Evolutionary conservation across 2,113 vertebrate genomes (phyloP), one percentile per base, ranked within the genome.

Genomic region (Ptychochromis oligacanthus): DNA sequence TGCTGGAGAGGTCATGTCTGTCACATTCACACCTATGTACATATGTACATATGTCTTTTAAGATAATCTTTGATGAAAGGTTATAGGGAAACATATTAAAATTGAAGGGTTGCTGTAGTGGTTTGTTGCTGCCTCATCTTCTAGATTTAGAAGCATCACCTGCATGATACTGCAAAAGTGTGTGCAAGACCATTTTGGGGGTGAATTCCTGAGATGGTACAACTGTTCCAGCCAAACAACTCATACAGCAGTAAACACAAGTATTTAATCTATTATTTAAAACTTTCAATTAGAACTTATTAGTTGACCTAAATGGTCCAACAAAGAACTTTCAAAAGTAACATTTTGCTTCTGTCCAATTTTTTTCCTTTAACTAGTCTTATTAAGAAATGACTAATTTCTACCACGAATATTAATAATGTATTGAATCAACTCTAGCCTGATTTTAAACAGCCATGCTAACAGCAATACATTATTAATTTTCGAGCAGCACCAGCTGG

Each of bases 211-310:
- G 15, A 49, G 49, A 15, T 36, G 36, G 4, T 36, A 52, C 52
- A 72, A 14, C 6, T 1, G 22, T 1, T 13, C 46, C 26, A 8
- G 46, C 6, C 6, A 10, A 52, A 72, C 26, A 52, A 26, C 49
- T 34, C 11, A 18, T 52, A 28, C 65, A 70, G 2, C 24, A 10
- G 20, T 5, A 14, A 52, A 52, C 18, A 52, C 65, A 1, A 72
- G 4, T 14, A 49, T 72, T 72, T 54, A 13, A 72, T 72, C 67
- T 34, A n/a, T 52, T 72, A 72, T 54, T 72, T 34, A 72, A 72
- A 54, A 72, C 18, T 3, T 43, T 54, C 26, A 14, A 18, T 54
- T 31, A 54, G 31, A 34, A 14, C 11, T 0, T 54, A 54, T 24
- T 28, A 20, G 34, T 28, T 0, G 22, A 40, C 10, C 2, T 18